phyloP scores from a whole-genome alignment of 2,797 vertebrate species.

The Lophotriccus pileatus region DNA sequence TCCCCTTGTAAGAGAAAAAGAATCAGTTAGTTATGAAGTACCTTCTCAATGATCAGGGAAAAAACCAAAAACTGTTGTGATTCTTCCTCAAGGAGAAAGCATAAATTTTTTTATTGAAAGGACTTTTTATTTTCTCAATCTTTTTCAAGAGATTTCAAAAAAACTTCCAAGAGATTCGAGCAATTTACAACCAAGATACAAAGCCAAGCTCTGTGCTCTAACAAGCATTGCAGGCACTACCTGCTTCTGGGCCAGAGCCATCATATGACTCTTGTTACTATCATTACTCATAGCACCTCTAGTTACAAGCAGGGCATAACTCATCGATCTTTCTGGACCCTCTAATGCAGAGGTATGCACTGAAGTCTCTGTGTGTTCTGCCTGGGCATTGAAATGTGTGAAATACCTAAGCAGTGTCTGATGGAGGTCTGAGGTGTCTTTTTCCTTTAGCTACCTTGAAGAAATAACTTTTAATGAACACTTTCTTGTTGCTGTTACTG shows the following conservation, averaged over 20 bases:
- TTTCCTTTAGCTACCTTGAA: neutral
- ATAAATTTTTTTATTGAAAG: neutral
- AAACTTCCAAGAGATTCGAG: neutral
- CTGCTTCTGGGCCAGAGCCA: neutral
- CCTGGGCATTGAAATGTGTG: neutral
- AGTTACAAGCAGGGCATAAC: neutral
- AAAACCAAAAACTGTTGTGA: neutral
- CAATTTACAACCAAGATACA: neutral
- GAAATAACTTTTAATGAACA: neutral
- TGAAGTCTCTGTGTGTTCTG: neutral
- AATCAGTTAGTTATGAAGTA: neutral
- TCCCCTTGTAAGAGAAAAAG: neutral
- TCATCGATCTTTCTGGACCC: neutral
- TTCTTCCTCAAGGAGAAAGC: neutral
- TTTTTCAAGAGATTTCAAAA: neutral
- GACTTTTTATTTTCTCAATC: neutral
- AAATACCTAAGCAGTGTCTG: neutral
- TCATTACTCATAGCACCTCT: neutral
- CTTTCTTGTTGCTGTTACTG: neutral
- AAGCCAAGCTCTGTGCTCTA: neutral
- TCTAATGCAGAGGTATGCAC: fast-evolving
- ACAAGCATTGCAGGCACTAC: neutral
- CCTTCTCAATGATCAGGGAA: neutral
- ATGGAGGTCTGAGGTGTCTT: neutral
- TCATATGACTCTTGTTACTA: neutral